These are phyloP conservation scores for Drosophila peninsularis DNA, from an alignment of 2,888 invertebrate species.

Conservation along the genomic window DNA sequence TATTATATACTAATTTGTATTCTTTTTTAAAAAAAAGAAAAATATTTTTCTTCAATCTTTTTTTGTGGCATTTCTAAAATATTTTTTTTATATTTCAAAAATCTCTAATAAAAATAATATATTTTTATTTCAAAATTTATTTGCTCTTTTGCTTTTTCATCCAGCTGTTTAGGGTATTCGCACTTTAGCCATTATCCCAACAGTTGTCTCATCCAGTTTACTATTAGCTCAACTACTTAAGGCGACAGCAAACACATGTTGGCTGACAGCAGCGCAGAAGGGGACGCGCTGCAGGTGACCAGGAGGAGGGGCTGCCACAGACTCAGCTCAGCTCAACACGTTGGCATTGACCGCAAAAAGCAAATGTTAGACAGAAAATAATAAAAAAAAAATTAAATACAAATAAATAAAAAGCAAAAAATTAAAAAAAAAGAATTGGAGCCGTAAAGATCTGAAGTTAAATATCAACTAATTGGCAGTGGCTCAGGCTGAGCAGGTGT, in stretches of 20 bases:
- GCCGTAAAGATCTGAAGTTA: slow-evolving; percentile 12
- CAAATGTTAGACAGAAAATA: slow-evolving; percentile 8
- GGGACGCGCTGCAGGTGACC: slow-evolving; percentile 1
- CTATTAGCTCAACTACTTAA: slow-evolving; percentile 35
- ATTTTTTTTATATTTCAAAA: too few species aligned
- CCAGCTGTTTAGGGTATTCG: neutral
- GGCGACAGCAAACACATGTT: slow-evolving; percentile 55
- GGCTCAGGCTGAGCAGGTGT: slow-evolving; percentile 54
- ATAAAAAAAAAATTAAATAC: slow-evolving; percentile 21
- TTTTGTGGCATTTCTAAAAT: too few species aligned
- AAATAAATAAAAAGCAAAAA: slow-evolving; percentile 21
- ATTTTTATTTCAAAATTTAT: too few species aligned
- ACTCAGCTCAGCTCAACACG: slow-evolving; percentile 32
- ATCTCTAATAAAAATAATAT: too few species aligned
- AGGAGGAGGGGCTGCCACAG: slow-evolving; percentile 9
- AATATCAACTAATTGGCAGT: slow-evolving; percentile 22
- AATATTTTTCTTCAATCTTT: too few species aligned
- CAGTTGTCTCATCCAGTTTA: neutral
- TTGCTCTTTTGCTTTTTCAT: too few species aligned
- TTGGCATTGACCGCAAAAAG: slow-evolving; percentile 81
- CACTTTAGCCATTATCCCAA: neutral
- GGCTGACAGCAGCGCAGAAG: slow-evolving; percentile 35
- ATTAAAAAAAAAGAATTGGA: slow-evolving; percentile 20
- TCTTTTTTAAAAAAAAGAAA: too few species aligned
- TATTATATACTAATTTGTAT: too few species aligned